A percentile compares a stretch with the other conserved stretches of the same genome.
These are phyloP conservation scores for Uloborus diversus DNA, from an alignment of 1,140 invertebrate genomes.

Conservation along the genomic window DNA sequence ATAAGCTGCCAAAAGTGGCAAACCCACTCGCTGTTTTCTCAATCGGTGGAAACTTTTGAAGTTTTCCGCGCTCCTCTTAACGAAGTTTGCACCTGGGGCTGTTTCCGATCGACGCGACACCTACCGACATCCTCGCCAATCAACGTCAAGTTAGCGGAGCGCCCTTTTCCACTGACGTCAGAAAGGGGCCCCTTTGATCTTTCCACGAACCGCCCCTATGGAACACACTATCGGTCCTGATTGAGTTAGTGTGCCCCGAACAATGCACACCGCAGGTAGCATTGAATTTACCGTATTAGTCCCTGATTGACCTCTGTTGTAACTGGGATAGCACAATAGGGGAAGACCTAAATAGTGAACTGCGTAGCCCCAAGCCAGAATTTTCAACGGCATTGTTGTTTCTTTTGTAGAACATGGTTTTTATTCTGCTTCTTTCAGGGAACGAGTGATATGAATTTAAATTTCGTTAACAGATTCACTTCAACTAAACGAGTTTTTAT, in stretches of 20 bases:
- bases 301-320: conserved; percentile 29
- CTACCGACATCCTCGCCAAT: conserved; percentile 52
- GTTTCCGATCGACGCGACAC: conserved; percentile 51
- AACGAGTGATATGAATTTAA: no score
- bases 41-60: conserved; percentile 51
- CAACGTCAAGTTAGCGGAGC: conserved; percentile 26
- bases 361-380: no score
- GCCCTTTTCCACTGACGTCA: conserved; percentile 20
- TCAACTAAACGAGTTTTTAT: no score
- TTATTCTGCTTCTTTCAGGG: no score
- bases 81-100: conserved; percentile 56
- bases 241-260: conserved; percentile 33
- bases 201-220: background rate
- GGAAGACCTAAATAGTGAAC: conserved; percentile 32
- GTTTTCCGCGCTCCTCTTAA: conserved; percentile 47
- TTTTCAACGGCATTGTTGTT: background rate
- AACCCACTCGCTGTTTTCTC: background rate
- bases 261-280: background rate
- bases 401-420: background rate
- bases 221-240: conserved; percentile 26
- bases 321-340: background rate
- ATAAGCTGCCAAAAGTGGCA: conserved; percentile 1
- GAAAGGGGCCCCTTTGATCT: conserved; percentile 40
- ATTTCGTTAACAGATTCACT: no score
- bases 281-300: conserved; percentile 39